These are phyloP conservation scores for Pollimyrus isidori DNA, from an alignment of 2,113 vertebrate genomes.

Conservation along the genomic window DNA sequence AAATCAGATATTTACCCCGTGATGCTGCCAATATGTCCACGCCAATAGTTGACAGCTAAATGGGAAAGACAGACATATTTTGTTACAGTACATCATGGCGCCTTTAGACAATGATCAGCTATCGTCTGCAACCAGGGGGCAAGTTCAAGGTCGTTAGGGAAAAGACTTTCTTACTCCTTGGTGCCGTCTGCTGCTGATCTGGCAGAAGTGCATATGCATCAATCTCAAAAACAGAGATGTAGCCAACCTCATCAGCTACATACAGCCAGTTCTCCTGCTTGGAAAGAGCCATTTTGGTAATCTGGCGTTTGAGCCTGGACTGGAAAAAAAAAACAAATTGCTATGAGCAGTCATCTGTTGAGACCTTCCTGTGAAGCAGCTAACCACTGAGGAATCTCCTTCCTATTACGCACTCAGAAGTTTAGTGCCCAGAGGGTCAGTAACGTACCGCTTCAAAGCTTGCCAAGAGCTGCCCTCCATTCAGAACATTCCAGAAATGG, in stretches of 20 bases:
- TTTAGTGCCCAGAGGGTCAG: background rate
- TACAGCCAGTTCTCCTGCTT: conserved; percentile 34
- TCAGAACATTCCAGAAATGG: conserved; percentile 58
- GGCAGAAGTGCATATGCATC: conserved; percentile 38
- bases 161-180: conserved; percentile 24
- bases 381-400: background rate
- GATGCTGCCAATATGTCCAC: conserved; percentile 51
- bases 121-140: background rate
- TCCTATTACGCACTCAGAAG: background rate
- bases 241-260: conserved; percentile 47
- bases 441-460: conserved; percentile 60
- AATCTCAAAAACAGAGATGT: conserved; percentile 43
- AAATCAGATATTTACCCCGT: conserved; percentile 50
- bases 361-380: background rate
- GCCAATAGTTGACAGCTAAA: conserved; percentile 48
- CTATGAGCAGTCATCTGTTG: background rate
- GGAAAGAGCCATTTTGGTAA: conserved; percentile 49
- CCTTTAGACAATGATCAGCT: background rate
- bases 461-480: conserved; percentile 43
- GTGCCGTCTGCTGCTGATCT: conserved; percentile 35
- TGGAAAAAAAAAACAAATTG: conserved; percentile 6
- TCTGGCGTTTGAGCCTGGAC: conserved; percentile 49
- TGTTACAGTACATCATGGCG: background rate
- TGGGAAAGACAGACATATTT: background rate
- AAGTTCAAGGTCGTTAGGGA: background rate